Conservation (phyloP, 2,888 invertebrate genomes). For the Eueremaeus valkanovi region DNA sequence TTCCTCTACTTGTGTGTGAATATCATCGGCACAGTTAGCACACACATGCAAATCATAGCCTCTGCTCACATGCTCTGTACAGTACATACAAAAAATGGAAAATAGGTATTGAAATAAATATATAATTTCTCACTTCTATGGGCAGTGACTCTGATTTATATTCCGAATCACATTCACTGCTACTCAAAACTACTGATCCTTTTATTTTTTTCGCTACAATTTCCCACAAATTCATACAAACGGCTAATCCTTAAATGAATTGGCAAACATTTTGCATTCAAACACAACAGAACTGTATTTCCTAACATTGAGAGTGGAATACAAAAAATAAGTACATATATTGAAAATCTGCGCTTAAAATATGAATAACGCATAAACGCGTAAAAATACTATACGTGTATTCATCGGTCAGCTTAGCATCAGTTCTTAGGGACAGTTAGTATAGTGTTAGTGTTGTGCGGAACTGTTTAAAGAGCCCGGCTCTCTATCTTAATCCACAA, state of each 20-base stretch:
- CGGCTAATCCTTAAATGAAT: slow-evolving; percentile 14
- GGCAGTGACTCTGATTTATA: neutral
- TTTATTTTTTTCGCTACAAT: slow-evolving; percentile 3
- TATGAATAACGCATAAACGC: slow-evolving; percentile 25
- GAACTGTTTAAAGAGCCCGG: neutral
- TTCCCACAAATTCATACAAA: slow-evolving; percentile 31
- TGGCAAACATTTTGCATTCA: slow-evolving; percentile 18
- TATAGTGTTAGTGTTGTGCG: neutral
- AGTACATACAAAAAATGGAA: neutral
- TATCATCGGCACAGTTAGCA: neutral
- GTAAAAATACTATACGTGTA: slow-evolving; percentile 7
- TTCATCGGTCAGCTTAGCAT: slow-evolving; percentile 25
- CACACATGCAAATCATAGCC: slow-evolving; percentile 1
- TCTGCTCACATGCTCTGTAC: no score
- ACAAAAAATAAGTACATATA: slow-evolving; percentile 25
- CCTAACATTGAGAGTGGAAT: neutral
- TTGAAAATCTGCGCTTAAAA: slow-evolving; percentile 7
- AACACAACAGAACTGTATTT: neutral
- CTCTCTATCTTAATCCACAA: slow-evolving; percentile 1
- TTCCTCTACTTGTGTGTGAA: neutral
- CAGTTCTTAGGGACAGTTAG: slow-evolving; percentile 4
- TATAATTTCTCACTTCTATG: neutral
- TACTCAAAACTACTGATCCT: neutral
- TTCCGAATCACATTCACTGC: neutral
- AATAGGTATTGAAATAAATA: slow-evolving; percentile 24